Conservation (phyloP, 1,140 invertebrate genomes). For the Uloborus diversus region DNA sequence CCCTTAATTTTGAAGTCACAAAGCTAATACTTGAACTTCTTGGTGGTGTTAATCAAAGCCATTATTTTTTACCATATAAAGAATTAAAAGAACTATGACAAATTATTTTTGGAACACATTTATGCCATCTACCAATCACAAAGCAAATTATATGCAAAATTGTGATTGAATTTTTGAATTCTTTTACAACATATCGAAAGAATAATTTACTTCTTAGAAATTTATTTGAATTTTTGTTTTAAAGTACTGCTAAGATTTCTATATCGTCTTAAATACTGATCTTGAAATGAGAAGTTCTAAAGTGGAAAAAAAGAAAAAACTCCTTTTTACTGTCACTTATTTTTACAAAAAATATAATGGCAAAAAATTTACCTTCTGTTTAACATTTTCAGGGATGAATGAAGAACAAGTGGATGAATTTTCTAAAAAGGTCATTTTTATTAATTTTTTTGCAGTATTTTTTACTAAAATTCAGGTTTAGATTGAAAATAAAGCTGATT, state of each 20-base stretch:
- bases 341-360: not conserved
- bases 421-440: constrained; percentile 18
- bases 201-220: not conserved
- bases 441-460: not conserved
- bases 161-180: too few relatives aligned
- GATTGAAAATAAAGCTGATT: not conserved
- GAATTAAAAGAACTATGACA: too few relatives aligned
- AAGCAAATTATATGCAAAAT: too few relatives aligned
- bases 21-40: too few relatives aligned
- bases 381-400: constrained; percentile 19
- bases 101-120: too few relatives aligned
- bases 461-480: not conserved
- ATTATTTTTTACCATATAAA: too few relatives aligned
- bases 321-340: not conserved
- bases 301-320: not conserved
- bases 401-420: constrained; percentile 30
- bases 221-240: not conserved
- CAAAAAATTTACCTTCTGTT: not conserved
- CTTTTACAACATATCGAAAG: too few relatives aligned
- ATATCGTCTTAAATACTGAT: not conserved
- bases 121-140: too few relatives aligned
- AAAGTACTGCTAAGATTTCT: not conserved
- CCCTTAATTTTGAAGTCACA: too few relatives aligned
- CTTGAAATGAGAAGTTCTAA: not conserved
- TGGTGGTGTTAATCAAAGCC: too few relatives aligned